Evolutionary conservation across 2,113 vertebrate species (phyloP), one percentile per base, ranked within the genome.

Genomic region (Nyctibius bracteatus): DNA sequence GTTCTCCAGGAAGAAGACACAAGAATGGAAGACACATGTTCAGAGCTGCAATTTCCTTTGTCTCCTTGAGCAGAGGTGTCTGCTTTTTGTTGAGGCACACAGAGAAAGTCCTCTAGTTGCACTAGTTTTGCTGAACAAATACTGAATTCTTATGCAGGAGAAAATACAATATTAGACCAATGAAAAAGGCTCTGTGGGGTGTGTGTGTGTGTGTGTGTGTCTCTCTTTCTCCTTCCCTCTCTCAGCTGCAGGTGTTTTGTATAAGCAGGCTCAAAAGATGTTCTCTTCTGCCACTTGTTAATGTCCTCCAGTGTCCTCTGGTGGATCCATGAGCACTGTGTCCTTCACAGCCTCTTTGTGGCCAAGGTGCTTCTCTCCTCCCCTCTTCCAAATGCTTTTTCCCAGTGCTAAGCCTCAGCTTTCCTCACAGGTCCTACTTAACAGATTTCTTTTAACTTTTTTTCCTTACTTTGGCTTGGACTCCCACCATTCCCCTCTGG

Each of bases 201-300:
- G 35, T 41, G 4, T 58, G 2, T 31, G 1, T 37, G 16, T 2
- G 0, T 80, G 35, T 41, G 4, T 58, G 2, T 31, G 1, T 37
- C 5, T 21, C 14, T 67, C 5, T 33, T 8, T 27, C 28, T 17
- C 4, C 4, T 14, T 22, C 7, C 12, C 33, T 35, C 20, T 39
- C 39, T 41, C 22, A 25, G 13, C 7, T 31, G 28, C 4, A 14
- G 9, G 3, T 4, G 7, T 47, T 70, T 74, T 62, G 17, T 62
- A 14, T 14, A 23, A 62, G 21, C 27, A 31, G 35, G 19, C 23
- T 33, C 24, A 27, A 46, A 33, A 51, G 20, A 4, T 39, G 35
- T 46, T 55, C 28, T 41, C 30, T 63, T n/a, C 30, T 62, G 47
- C 28, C 20, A 16, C 49, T 39, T 24, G 30, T 70, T 71, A 54